Percentiles rank a stretch among this genome's conserved stretches.
Evolutionary conservation across 2,113 vertebrate genomes (phyloP).

Genomic region (Sterna hirundo): DNA sequence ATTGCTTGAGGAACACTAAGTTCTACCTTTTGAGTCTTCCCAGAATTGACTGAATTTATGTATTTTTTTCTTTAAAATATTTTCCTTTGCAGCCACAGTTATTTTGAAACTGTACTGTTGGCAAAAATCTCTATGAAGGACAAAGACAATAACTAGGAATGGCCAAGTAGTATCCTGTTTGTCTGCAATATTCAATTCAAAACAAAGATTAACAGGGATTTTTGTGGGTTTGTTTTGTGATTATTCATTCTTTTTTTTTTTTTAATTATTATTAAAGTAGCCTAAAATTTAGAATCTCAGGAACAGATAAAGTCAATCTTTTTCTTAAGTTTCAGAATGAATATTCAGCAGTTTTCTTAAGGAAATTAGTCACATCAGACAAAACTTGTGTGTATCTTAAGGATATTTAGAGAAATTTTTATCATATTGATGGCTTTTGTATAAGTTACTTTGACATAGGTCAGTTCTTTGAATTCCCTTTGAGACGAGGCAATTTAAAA

Average conservation of each 20-base stretch:
- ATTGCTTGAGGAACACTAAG: not conserved
- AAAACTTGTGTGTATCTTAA: not conserved
- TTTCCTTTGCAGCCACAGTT: not conserved
- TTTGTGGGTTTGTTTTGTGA: not conserved
- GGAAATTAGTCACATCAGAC: not conserved
- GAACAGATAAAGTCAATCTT: not conserved
- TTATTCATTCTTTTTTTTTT: not conserved
- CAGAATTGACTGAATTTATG: not conserved
- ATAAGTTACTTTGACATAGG: not conserved
- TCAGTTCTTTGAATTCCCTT: not conserved
- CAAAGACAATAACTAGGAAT: not conserved
- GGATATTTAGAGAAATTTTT: not conserved
- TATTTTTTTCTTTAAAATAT: not conserved
- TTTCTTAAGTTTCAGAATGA: not conserved
- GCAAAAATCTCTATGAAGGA: not conserved
- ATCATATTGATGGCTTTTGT: not conserved
- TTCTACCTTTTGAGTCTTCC: not conserved
- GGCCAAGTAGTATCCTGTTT: not conserved
- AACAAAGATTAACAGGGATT: rapidly evolving
- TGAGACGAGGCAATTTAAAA: not conserved
- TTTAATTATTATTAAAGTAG: not conserved
- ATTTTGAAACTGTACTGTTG: not conserved
- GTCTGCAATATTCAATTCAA: not conserved
- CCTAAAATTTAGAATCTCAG: not conserved
- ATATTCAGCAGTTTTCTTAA: not conserved